Base-by-base conservation (phyloP, 2,888 invertebrate species). In the Oscheius myriophilus region DNA sequence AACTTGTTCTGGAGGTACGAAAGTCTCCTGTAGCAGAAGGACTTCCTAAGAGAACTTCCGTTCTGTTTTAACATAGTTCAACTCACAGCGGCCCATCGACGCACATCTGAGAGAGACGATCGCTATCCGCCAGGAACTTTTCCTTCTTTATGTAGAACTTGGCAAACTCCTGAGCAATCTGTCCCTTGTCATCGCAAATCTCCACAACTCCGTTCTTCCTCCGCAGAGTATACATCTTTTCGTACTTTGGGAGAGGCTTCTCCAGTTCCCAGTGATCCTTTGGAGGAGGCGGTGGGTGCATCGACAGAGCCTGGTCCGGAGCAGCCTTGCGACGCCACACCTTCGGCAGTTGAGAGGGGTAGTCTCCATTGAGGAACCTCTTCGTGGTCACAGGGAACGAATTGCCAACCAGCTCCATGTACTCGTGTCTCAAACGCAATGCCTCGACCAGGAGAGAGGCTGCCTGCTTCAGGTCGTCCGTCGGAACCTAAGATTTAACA, bases 11-110 rank as follows among this genome's bases (percentile, higher is more conserved):
- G 94, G 76, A 98, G 90, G 39, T 96, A 98, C 87, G 92, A 93
- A 77, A 98, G 90, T n/a, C 97, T 92, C 14, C 96, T 92, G 89
- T 93, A 98, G 88, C 96, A 96, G 89, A 96, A 98, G 0, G 96
- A 96, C 89, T 98, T 98, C 75, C 94, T 94, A 88, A 3, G 89
- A 64, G n/a, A n/a, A n/a, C n/a, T n/a, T n/a, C n/a, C 14, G 12
- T 51, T 11, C 11, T 51, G 51, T 16, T 51, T 16, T 11, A 51
- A 9, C 14, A 51, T 11, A 51, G 9, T 49, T 49, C 6, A 23
- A 64, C 66, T 65, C n/a, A 95, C 92, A 98, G 89, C 33, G 97
- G 97, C 69, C 97, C 98, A 89, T 98, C 96, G 53, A 95, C 94
- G 79, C 97, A 97, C 92, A 98, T 93, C 69, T 65, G 64, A 2